Percentiles rank a stretch among this genome's conserved stretches.
Evolutionary conservation across 1,140 invertebrate genomes (phyloP).

Genomic region (Trissolcus basalis): DNA sequence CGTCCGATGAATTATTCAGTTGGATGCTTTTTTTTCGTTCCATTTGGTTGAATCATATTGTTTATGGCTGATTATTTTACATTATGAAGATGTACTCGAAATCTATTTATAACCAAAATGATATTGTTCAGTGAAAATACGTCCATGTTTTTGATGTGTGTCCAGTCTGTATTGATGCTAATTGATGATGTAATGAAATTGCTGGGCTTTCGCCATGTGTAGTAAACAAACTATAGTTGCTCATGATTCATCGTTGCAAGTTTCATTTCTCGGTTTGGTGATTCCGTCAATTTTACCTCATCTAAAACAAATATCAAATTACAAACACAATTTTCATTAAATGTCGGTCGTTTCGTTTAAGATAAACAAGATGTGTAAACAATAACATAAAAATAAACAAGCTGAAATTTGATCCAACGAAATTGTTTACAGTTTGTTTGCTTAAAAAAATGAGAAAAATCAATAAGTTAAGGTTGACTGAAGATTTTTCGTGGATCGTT

Average conservation of each 20-base stretch:
- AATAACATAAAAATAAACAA: too few relatives aligned
- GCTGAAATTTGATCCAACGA: too few relatives aligned
- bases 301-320: neutral
- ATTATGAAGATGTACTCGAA: neutral
- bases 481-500: too few relatives aligned
- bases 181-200: constrained; percentile 19
- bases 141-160: neutral
- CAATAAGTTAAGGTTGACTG: too few relatives aligned
- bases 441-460: too few relatives aligned
- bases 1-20: constrained; percentile 23
- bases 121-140: neutral
- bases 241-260: constrained; percentile 23
- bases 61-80: neutral
- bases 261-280: neutral
- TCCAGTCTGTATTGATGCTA: constrained; percentile 11
- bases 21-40: neutral
- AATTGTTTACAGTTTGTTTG: too few relatives aligned
- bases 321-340: neutral
- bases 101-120: neutral
- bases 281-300: neutral
- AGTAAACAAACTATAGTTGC: constrained; percentile 8
- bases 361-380: too few relatives aligned
- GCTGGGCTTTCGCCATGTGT: constrained; percentile 13
- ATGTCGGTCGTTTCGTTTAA: neutral
- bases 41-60: neutral